phyloP scores from a whole-genome alignment of 2,888 invertebrate genomes.

The Hypomecis punctinalis region DNA sequence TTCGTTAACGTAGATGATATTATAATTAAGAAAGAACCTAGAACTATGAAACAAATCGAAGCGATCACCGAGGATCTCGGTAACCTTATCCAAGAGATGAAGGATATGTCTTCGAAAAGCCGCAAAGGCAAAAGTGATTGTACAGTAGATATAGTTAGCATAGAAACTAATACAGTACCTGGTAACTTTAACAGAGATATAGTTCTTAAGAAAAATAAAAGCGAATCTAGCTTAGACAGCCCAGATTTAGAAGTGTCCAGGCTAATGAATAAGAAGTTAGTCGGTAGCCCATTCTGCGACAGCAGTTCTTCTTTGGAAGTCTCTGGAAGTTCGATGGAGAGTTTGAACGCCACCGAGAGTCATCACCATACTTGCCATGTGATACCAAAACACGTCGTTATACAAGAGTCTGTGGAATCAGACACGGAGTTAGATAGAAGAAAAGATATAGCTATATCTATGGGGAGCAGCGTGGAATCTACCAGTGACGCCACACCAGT shows the following conservation, averaged over 20 bases:
- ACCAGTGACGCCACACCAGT: constrained; percentile 75
- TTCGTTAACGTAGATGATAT: constrained; percentile 53
- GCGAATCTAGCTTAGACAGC: constrained; percentile 82
- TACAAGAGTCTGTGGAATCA: constrained; percentile 54
- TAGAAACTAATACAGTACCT: constrained; percentile 67
- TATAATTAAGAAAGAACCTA: constrained; percentile 53
- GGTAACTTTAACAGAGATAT: constrained; percentile 65
- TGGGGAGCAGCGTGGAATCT: constrained; percentile 76
- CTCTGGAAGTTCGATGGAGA: constrained; percentile 81
- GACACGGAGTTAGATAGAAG: constrained; percentile 67
- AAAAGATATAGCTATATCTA: constrained; percentile 65
- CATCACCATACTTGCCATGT: constrained; percentile 37
- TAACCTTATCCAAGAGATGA: constrained; percentile 73
- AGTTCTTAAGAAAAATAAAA: constrained; percentile 81
- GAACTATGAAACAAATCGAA: constrained; percentile 70
- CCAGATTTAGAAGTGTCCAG: constrained; percentile 82
- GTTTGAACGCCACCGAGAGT: constrained; percentile 67
- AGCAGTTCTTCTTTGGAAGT: constrained; percentile 79
- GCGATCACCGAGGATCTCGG: constrained; percentile 74
- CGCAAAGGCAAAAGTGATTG: constrained; percentile 51
- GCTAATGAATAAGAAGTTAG: constrained; percentile 72
- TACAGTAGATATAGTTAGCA: constrained; percentile 51
- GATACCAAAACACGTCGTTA: constrained; percentile 52
- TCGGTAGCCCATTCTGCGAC: constrained; percentile 74
- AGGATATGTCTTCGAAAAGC: constrained; percentile 57